These are phyloP conservation scores for Oligia strigilis DNA, from an alignment of 2,888 invertebrate species.

Conservation along the genomic window DNA sequence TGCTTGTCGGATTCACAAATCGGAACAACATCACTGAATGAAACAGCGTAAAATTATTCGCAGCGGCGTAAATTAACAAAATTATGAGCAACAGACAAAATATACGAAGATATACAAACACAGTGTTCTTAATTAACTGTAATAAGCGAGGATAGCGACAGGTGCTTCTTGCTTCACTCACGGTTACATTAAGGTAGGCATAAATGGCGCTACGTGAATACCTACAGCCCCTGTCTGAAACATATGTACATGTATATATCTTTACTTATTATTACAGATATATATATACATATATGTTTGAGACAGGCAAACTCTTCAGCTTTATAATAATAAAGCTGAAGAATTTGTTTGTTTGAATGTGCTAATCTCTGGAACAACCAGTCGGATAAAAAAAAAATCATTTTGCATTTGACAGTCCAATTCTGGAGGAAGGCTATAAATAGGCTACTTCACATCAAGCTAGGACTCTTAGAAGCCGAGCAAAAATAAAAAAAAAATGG, in stretches of 20 bases:
- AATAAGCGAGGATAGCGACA: conserved; percentile 38
- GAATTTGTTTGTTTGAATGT: too few species aligned
- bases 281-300: background rate
- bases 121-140: conserved; percentile 51
- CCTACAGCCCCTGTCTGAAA: conserved; percentile 12
- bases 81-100: conserved; percentile 43
- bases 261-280: background rate
- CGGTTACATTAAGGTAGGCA: conserved; percentile 24
- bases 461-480: background rate
- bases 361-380: too few species aligned
- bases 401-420: background rate
- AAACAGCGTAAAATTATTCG: conserved; percentile 14
- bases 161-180: conserved; percentile 27
- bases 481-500: background rate
- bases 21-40: background rate
- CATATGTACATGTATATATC: conserved; percentile 4
- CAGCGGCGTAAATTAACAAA: conserved; percentile 10
- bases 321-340: too few species aligned
- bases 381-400: too few species aligned
- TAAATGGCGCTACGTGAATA: conserved; percentile 16
- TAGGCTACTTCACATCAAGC: background rate
- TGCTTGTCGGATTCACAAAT: conserved; percentile 1
- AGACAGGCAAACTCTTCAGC: too few species aligned
- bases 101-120: conserved; percentile 19
- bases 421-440: background rate